Evolutionary conservation across 2,888 invertebrate species (phyloP).

Genomic region (Lasioglossum vierecki): DNA sequence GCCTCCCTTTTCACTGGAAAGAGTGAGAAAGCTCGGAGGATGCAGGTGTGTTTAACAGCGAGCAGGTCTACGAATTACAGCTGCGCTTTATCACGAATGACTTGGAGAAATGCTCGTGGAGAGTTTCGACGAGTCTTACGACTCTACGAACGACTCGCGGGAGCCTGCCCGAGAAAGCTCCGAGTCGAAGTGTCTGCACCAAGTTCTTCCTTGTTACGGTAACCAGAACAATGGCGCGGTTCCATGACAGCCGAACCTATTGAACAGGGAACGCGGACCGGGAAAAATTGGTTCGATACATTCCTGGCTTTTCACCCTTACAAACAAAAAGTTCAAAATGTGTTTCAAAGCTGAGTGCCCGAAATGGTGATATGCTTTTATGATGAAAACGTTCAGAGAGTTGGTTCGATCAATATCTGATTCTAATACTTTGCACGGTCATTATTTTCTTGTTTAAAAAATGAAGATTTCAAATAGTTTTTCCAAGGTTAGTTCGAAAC

Average conservation of each 20-base stretch:
- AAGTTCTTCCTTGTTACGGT: slow-evolving; percentile 2
- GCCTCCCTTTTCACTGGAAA: not conserved
- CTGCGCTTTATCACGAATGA: slow-evolving; percentile 19
- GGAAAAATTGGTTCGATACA: not conserved
- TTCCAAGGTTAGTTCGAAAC: no score
- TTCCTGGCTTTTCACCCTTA: not conserved
- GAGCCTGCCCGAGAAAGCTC: not conserved
- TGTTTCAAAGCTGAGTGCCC: not conserved
- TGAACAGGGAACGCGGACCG: not conserved
- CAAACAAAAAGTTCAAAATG: not conserved
- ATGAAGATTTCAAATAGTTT: not conserved
- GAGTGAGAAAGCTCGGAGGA: not conserved
- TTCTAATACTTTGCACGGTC: not conserved
- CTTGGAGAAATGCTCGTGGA: slow-evolving; percentile 6
- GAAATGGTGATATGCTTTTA: not conserved
- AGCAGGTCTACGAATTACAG: not conserved
- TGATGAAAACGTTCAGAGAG: not conserved
- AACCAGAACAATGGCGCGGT: not conserved
- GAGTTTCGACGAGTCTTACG: slow-evolving; percentile 19
- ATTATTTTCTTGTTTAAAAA: not conserved
- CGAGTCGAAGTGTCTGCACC: not conserved
- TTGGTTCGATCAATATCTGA: not conserved
- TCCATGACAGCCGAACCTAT: not conserved
- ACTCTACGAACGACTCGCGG: not conserved
- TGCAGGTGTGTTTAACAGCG: slow-evolving; percentile 29